Conservation (phyloP, 2,113 vertebrate species). For the Choloepus hoffmanni region DNA sequence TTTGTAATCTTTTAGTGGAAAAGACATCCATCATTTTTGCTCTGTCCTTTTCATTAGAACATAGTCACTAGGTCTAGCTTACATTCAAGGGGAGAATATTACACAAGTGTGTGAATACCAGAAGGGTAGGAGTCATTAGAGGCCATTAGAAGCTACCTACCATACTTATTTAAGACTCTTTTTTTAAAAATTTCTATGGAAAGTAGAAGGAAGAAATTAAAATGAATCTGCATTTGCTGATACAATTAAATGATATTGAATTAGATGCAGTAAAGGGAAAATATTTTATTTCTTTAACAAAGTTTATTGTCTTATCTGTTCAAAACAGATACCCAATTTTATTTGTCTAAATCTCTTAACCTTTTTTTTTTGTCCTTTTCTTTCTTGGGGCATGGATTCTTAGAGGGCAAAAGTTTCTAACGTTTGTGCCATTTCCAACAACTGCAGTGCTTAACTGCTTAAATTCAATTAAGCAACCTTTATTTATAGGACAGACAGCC, state of each 20-base stretch:
- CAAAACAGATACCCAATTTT: background rate
- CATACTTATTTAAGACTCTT: background rate
- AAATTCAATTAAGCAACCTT: background rate
- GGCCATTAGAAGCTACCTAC: background rate
- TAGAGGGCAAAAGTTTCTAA: background rate
- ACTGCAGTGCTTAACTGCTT: background rate
- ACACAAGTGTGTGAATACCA: background rate
- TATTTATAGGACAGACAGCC: slow-evolving; percentile 5
- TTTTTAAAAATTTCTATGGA: background rate
- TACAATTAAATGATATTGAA: background rate
- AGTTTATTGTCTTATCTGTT: slow-evolving; percentile 5
- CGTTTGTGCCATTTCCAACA: background rate
- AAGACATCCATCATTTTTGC: background rate
- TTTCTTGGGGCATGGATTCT: background rate
- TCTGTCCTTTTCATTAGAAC: background rate
- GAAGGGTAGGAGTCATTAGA: background rate
- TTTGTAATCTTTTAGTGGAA: background rate
- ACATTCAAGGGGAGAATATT: background rate
- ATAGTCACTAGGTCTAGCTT: background rate
- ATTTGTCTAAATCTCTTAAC: background rate
- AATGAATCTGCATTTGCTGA: background rate
- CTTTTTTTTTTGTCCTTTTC: background rate
- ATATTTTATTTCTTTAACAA: background rate
- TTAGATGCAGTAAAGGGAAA: background rate
- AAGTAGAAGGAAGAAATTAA: background rate